Evolutionary conservation across 2,888 invertebrate species (phyloP).

Genomic region (Lissocephala sabroskyi): DNA sequence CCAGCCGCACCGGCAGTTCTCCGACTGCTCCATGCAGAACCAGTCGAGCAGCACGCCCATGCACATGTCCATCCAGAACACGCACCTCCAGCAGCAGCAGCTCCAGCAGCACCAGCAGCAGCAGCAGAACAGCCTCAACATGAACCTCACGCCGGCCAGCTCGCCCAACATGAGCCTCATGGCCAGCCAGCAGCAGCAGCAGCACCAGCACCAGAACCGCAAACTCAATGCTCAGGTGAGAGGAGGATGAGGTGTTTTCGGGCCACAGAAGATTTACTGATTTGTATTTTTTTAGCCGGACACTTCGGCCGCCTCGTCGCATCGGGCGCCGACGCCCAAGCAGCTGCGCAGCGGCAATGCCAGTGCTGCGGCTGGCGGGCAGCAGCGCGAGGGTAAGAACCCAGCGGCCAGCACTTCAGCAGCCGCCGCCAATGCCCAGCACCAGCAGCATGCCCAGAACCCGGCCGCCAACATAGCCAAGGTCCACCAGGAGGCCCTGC

Average conservation of each 20-base stretch:
- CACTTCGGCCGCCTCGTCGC: constrained; percentile 53
- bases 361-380: constrained; percentile 35
- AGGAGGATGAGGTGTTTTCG: background rate
- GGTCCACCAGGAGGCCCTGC: constrained; percentile 68
- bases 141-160: constrained; percentile 53
- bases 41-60: constrained; percentile 74
- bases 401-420: constrained; percentile 52
- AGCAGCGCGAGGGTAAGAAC: constrained; percentile 67
- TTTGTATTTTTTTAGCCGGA: constrained; percentile 15
- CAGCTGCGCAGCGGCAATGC: constrained; percentile 63
- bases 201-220: constrained; percentile 56
- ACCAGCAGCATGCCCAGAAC: constrained; percentile 57
- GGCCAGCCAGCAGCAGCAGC: constrained; percentile 52
- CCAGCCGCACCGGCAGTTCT: constrained; percentile 72
- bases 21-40: constrained; percentile 81
- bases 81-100: constrained; percentile 76
- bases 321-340: constrained; percentile 71
- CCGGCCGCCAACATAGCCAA: constrained; percentile 60
- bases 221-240: constrained; percentile 68
- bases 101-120: constrained; percentile 79
- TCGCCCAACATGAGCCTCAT: constrained; percentile 72
- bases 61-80: constrained; percentile 76
- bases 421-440: constrained; percentile 45
- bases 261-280: background rate
- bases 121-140: constrained; percentile 60